Conservation (phyloP, 2,888 invertebrate genomes). For the Andrena minutula region DNA sequence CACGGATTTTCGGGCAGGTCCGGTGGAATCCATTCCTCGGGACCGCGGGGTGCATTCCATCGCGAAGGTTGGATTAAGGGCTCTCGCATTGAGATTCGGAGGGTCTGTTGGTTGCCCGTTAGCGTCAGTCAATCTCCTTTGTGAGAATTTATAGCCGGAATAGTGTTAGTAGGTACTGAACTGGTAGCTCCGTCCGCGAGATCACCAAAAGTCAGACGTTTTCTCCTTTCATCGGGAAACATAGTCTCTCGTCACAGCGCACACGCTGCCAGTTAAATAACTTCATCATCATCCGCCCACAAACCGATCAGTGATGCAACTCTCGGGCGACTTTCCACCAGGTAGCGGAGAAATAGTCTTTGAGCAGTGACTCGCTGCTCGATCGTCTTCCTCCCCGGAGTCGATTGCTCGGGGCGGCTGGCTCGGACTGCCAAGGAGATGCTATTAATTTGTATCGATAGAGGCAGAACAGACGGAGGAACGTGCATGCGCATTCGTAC, state of each 20-base stretch:
- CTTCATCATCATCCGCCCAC: conserved; percentile 56
- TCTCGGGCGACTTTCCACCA: conserved; percentile 9
- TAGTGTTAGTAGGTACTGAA: too few relatives aligned
- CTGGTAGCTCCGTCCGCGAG: conserved; percentile 10
- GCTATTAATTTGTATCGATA: conserved; percentile 78
- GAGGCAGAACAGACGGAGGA: conserved; percentile 63
- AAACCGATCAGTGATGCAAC: conserved; percentile 22
- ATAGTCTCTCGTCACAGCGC: background rate
- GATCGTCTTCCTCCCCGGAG: conserved; percentile 13
- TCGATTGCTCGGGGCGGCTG: conserved; percentile 21
- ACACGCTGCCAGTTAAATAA: conserved; percentile 27
- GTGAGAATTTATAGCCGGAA: background rate
- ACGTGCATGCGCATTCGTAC: conserved; percentile 71
- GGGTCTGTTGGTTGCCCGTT: background rate
- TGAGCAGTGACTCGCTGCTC: conserved; percentile 39
- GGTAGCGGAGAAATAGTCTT: conserved; percentile 31
- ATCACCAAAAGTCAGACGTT: background rate
- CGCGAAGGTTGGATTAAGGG: background rate
- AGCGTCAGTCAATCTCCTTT: background rate
- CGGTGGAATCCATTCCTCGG: conserved; percentile 46
- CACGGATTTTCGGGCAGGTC: conserved; percentile 59
- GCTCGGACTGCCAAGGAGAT: conserved; percentile 45
- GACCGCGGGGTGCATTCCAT: conserved; percentile 2
- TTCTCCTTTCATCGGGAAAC: conserved; percentile 15
- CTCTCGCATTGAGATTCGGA: conserved; percentile 25